phyloP scores from a whole-genome alignment of 2,888 invertebrate species.

The Myopa tessellatipennis region DNA sequence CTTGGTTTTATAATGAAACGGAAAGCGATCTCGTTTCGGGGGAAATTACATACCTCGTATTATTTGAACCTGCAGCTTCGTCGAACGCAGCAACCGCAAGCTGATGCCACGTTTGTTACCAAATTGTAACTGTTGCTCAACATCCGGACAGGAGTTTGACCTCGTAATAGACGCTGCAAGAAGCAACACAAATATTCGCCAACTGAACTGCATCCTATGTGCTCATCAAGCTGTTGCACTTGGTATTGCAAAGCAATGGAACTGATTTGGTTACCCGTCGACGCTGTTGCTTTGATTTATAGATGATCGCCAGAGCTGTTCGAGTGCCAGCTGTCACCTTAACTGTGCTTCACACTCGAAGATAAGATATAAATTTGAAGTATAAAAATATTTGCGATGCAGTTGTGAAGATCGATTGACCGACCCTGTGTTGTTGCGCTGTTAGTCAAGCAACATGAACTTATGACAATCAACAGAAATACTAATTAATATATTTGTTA shows the following conservation, averaged over 20 bases:
- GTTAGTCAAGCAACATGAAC: no score
- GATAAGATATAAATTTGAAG: constrained; percentile 5
- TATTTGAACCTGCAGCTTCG: constrained; percentile 60
- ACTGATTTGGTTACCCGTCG: no score
- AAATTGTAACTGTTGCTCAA: constrained; percentile 59
- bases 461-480: no score
- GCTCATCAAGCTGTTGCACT: neutral
- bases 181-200: neutral
- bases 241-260: neutral
- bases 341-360: neutral
- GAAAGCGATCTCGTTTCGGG: no score
- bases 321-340: neutral
- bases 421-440: no score
- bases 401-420: no score
- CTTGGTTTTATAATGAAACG: no score
- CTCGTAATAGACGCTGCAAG: neutral
- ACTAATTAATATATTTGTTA: no score
- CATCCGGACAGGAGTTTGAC: constrained; percentile 51
- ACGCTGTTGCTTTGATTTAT: no score
- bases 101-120: constrained; percentile 56
- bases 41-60: constrained; percentile 54
- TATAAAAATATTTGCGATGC: neutral
- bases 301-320: neutral
- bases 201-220: no score
- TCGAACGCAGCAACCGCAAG: constrained; percentile 54